Percentiles rank a stretch among this genome's conserved stretches.
Evolutionary conservation across 2,113 vertebrate genomes (phyloP).

Genomic region (Typhlomys cinereus): DNA sequence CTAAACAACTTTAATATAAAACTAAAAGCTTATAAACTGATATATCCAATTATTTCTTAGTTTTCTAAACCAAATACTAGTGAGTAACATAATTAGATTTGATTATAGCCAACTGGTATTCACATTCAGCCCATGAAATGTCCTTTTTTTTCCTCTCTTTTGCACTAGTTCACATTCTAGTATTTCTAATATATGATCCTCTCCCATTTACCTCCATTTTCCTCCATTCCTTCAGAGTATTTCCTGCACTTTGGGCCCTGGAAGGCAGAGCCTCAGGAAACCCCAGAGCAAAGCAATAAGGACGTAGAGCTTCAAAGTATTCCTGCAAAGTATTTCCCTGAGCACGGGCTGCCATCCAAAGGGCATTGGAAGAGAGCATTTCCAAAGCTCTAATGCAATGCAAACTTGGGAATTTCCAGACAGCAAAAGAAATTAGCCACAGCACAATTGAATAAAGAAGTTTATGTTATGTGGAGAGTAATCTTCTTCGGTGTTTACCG

Average conservation of each 20-base stretch:
- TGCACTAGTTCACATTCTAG: not conserved
- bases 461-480: not conserved
- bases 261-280: too few species aligned
- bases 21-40: not conserved
- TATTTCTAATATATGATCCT: not conserved
- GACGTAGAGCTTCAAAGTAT: too few species aligned
- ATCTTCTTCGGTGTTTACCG: not conserved
- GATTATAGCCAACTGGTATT: not conserved
- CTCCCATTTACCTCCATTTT: not conserved
- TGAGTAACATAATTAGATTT: not conserved
- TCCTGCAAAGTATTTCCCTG: slow-evolving; percentile 28
- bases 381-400: not conserved
- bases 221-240: slow-evolving; percentile 17
- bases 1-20: not conserved
- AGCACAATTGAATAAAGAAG: slow-evolving; percentile 1
- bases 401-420: not conserved
- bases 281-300: too few species aligned
- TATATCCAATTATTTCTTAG: not conserved
- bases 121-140: not conserved
- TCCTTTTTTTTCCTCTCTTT: not conserved
- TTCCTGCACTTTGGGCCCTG: too few species aligned
- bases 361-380: slow-evolving; percentile 16
- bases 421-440: not conserved
- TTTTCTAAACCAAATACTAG: slow-evolving; percentile 20
- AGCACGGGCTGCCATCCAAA: not conserved